These are phyloP conservation scores for Drosophila lacertosa DNA, from an alignment of 1,140 invertebrate genomes.

Conservation along the genomic window DNA sequence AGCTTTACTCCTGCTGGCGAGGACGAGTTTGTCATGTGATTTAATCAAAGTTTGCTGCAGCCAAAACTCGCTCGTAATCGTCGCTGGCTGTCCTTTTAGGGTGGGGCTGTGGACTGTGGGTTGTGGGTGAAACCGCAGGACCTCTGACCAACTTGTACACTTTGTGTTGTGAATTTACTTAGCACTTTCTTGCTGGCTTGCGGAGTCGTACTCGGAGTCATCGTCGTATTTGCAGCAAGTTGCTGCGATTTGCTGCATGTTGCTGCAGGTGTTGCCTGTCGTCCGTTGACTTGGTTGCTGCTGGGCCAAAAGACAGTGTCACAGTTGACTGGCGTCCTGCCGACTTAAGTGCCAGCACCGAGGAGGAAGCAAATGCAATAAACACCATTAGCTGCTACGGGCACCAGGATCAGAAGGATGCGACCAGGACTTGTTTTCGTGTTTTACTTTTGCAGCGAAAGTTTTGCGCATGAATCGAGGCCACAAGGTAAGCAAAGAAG, in stretches of 20 bases:
- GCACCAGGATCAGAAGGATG: conserved; percentile 15
- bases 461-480: conserved; percentile 44
- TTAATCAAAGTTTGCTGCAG: conserved; percentile 77
- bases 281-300: conserved; percentile 10
- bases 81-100: conserved; percentile 26
- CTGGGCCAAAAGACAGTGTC: conserved; percentile 30
- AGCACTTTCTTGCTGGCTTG: conserved; percentile 68
- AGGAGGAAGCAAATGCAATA: conserved; percentile 73
- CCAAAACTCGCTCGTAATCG: conserved; percentile 55
- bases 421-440: conserved; percentile 30
- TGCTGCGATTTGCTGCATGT: conserved; percentile 42
- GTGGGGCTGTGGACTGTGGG: conserved; percentile 26
- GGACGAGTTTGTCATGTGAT: conserved; percentile 65
- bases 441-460: conserved; percentile 46
- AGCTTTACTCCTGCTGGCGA: conserved; percentile 19
- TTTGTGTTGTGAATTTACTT: conserved; percentile 77
- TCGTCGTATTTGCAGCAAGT: conserved; percentile 10
- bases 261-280: conserved; percentile 55
- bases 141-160: conserved; percentile 41
- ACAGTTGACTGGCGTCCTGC: conserved; percentile 44
- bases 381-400: conserved; percentile 75
- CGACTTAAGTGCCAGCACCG: conserved; percentile 71
- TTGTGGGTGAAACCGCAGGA: conserved; percentile 36
- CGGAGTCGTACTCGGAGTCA: conserved; percentile 39
- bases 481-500: conserved; percentile 27